phyloP scores from a whole-genome alignment of 2,113 vertebrate genomes.

The human region GRCh38 chr2:184170501-184171000 shows the following conservation, averaged over 20 bases:
- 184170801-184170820: not conserved
- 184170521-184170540: too few species aligned
- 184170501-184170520: too few species aligned
- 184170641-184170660: too few species aligned
- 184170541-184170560: too few species aligned
- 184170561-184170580: too few species aligned
- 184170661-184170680: too few species aligned
- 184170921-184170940: not conserved
- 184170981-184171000: not conserved
- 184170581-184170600: too few species aligned
- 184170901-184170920: not conserved
- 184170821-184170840: not conserved
- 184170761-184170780: not conserved
- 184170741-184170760: not conserved
- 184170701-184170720: not conserved
- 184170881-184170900: not conserved
- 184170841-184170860: not conserved
- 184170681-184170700: too few species aligned
- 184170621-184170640: too few species aligned
- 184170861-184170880: not conserved
- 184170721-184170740: not conserved
- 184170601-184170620: too few species aligned
- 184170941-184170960: not conserved
- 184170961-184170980: not conserved
- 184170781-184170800: not conserved